phyloP scores from a whole-genome alignment of 2,113 vertebrate genomes.

The Lepidothrix coronata region DNA sequence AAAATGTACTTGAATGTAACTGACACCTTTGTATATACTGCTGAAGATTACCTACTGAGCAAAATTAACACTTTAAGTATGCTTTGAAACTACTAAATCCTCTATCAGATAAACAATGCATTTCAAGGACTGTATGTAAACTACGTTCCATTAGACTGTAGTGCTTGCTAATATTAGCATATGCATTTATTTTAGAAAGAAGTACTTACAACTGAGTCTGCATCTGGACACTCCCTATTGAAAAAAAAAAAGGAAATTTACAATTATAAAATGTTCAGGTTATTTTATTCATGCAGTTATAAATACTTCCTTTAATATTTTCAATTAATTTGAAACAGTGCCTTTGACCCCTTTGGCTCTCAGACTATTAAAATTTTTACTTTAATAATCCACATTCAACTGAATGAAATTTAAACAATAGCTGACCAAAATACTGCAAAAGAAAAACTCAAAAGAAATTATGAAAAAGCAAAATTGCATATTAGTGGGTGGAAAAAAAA shows the following conservation, averaged over 20 bases:
- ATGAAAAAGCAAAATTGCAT: background rate
- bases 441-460: background rate
- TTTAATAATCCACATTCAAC: background rate
- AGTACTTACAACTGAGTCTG: constrained; percentile 92
- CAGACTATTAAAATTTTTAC: background rate
- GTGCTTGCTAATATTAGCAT: background rate
- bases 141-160: background rate
- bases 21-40: background rate
- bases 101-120: background rate
- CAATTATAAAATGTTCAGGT: background rate
- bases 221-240: constrained; percentile 88
- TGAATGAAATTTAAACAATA: background rate
- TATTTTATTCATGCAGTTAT: background rate
- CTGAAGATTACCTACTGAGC: background rate
- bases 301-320: background rate
- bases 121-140: background rate
- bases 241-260: constrained; percentile 21
- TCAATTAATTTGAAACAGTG: background rate
- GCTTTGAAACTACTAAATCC: background rate
- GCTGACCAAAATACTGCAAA: background rate
- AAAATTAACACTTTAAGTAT: background rate
- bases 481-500: background rate
- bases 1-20: background rate
- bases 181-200: constrained; percentile 8
- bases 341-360: background rate